Evolutionary conservation across 2,797 vertebrate genomes (phyloP).

Genomic region (Zenarchopterus dispar): DNA sequence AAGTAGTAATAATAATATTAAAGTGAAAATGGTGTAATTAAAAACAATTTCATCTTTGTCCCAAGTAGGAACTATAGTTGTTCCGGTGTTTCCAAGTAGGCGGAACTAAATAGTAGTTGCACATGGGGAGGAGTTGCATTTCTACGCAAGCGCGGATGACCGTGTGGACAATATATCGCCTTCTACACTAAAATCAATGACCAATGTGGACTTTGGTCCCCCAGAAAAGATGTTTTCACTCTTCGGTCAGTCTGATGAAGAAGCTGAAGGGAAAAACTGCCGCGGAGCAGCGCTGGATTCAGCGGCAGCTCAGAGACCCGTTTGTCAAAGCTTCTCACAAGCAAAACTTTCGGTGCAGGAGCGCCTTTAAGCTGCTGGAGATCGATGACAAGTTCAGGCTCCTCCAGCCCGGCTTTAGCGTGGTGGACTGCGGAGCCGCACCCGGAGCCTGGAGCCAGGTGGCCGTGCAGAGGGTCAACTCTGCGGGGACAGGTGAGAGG

Average conservation of each 20-base stretch:
- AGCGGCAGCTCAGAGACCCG: slow-evolving; percentile 87
- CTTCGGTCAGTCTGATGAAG: slow-evolving; percentile 54
- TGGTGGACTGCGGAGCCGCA: slow-evolving; percentile 94
- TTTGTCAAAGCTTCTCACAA: slow-evolving; percentile 88
- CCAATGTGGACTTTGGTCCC: slow-evolving; percentile 30
- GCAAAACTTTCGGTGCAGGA: slow-evolving; percentile 91
- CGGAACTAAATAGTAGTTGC: slow-evolving; percentile 21
- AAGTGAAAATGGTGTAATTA: too few relatives aligned
- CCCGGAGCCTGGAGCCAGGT: slow-evolving; percentile 98
- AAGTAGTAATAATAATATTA: too few relatives aligned
- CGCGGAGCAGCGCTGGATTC: slow-evolving; percentile 87
- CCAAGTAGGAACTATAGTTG: slow-evolving; percentile 37
- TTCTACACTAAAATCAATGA: slow-evolving; percentile 22
- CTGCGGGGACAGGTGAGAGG: slow-evolving; percentile 84
- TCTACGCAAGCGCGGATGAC: slow-evolving; percentile 31
- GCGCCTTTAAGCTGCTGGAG: slow-evolving; percentile 94
- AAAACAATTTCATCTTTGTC: too few relatives aligned
- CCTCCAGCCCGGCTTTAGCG: slow-evolving; percentile 84
- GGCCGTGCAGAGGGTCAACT: slow-evolving; percentile 89
- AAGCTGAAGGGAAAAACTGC: slow-evolving; percentile 75
- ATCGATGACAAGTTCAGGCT: slow-evolving; percentile 85
- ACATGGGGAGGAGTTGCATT: not conserved
- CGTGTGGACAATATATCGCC: accelerated
- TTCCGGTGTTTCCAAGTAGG: not conserved
- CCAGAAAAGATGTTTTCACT: slow-evolving; percentile 75